Conservation (phyloP, 2,888 invertebrate species). For the Tridacna gigas region DNA sequence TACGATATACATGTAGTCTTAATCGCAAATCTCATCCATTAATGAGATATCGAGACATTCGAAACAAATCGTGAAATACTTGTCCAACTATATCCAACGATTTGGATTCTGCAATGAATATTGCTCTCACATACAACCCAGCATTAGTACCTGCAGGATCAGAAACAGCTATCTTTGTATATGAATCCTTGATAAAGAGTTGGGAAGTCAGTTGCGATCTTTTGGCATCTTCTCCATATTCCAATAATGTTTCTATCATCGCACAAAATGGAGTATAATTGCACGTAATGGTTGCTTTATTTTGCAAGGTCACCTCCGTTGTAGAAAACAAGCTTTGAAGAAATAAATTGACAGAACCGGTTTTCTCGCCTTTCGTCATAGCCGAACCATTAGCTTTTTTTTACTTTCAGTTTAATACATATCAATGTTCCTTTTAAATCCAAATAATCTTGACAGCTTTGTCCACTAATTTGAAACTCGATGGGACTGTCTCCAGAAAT, state of each 20-base stretch:
- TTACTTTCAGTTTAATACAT: conserved; percentile 35
- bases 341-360: conserved; percentile 35
- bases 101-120: conserved; percentile 2
- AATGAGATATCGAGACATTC: conserved; percentile 19
- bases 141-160: conserved; percentile 5
- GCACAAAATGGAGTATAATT: conserved; percentile 28
- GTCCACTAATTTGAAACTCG: conserved; percentile 42
- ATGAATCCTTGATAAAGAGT: conserved; percentile 23
- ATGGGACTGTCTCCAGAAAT: conserved; percentile 35
- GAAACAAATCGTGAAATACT: conserved; percentile 32
- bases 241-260: conserved; percentile 22
- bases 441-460: conserved; percentile 42
- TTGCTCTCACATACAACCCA: conserved; percentile 4
- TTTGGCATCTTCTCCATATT: conserved; percentile 20
- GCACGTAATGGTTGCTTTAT: conserved; percentile 25
- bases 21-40: conserved; percentile 28
- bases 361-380: conserved; percentile 5
- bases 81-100: conserved; percentile 12
- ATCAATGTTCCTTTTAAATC: conserved; percentile 36
- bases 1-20: conserved; percentile 27
- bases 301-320: conserved; percentile 34
- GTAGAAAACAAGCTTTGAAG: conserved; percentile 32
- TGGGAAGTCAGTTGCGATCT: conserved; percentile 24
- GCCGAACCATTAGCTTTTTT: conserved; percentile 22
- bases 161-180: background rate